These are phyloP conservation scores for Chrysemys picta DNA, from an alignment of 2,113 vertebrate genomes.

Conservation along the genomic window DNA sequence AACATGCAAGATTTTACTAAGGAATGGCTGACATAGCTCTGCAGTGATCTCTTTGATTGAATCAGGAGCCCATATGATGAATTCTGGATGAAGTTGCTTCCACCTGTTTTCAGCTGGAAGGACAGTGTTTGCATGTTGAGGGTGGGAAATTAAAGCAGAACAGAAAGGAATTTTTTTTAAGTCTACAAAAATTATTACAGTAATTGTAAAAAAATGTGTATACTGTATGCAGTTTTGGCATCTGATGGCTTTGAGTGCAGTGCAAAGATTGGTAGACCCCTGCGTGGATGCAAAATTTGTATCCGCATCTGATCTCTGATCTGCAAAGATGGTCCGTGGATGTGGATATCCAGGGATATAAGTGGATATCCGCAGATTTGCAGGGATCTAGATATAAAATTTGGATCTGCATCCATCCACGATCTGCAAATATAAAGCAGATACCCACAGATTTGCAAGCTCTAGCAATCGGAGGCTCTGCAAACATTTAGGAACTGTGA, in stretches of 20 bases:
- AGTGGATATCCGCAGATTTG: too few species aligned
- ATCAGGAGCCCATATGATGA: background rate
- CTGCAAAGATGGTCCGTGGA: too few species aligned
- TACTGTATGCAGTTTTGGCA: background rate
- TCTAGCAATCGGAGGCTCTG: background rate
- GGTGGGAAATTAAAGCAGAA: background rate
- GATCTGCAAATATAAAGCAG: too few species aligned
- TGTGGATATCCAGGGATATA: too few species aligned
- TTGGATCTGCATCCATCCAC: too few species aligned
- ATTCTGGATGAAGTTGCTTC: background rate
- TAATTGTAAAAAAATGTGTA: background rate
- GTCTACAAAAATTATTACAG: background rate
- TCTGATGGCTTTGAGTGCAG: background rate
- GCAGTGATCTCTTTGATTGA: background rate
- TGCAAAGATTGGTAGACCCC: background rate
- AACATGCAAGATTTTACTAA: rapidly evolving
- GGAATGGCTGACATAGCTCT: background rate
- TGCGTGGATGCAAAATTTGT: too few species aligned
- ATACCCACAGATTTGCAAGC: too few species aligned
- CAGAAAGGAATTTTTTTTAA: background rate
- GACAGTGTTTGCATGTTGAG: background rate
- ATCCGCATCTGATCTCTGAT: too few species aligned
- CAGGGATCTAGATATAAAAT: too few species aligned
- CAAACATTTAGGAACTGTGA: background rate
- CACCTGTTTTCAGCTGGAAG: background rate